Conservation (phyloP, 2,888 invertebrate species). For the Lithodes maja region DNA sequence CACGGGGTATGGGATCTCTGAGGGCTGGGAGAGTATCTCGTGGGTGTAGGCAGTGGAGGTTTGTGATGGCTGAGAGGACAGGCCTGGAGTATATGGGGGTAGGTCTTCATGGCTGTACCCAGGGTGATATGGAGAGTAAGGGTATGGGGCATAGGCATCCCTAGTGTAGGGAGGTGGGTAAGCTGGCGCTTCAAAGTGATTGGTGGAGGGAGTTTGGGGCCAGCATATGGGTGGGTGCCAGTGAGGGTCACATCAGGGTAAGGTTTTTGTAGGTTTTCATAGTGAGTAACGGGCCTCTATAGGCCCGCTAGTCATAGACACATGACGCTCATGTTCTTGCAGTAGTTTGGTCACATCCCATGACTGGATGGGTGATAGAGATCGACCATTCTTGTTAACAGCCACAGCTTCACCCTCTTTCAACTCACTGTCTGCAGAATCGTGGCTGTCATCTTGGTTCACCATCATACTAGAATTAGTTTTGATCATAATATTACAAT, state of each 20-base stretch:
- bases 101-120: constrained; percentile 66
- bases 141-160: constrained; percentile 56
- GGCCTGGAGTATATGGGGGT: constrained; percentile 64
- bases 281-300: constrained; percentile 36
- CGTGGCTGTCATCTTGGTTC: constrained; percentile 58
- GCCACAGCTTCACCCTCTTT: constrained; percentile 50
- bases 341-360: constrained; percentile 69
- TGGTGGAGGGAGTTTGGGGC: constrained; percentile 64
- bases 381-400: constrained; percentile 51
- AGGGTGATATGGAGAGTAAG: constrained; percentile 53
- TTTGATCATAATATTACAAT: constrained; percentile 65
- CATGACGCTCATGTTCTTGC: constrained; percentile 68
- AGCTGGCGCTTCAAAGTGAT: constrained; percentile 67
- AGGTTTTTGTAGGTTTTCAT: constrained; percentile 1
- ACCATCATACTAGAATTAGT: constrained; percentile 65
- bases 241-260: constrained; percentile 6
- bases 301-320: constrained; percentile 67
- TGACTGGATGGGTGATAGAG: constrained; percentile 69
- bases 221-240: constrained; percentile 63
- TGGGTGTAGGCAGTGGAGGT: constrained; percentile 67
- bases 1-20: constrained; percentile 58
- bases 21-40: constrained; percentile 62
- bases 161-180: constrained; percentile 64
- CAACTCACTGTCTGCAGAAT: constrained; percentile 64
- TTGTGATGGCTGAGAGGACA: constrained; percentile 69